Evolutionary conservation across 2,113 vertebrate species (phyloP).

Genomic region (Heptranchias perlo): DNA sequence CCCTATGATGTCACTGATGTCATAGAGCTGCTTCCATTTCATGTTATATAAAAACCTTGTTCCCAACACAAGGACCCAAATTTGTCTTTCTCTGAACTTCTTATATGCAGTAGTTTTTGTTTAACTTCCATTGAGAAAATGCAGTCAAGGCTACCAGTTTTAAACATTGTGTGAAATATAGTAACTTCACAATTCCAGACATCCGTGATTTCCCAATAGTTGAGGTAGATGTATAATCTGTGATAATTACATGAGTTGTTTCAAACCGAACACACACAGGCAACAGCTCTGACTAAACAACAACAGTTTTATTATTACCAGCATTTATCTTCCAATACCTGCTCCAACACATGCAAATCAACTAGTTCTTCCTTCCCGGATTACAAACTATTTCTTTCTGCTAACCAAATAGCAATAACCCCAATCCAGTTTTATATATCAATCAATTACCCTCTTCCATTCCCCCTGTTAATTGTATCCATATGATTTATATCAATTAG

Average conservation of each 20-base stretch:
- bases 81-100: not conserved
- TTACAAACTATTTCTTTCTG: not conserved
- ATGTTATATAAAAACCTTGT: not conserved
- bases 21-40: not conserved
- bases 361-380: not conserved
- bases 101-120: not conserved
- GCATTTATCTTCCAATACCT: not conserved
- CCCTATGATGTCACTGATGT: not conserved
- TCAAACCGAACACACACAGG: not conserved
- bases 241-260: not conserved
- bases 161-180: not conserved
- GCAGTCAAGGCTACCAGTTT: not conserved
- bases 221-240: not conserved
- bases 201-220: not conserved
- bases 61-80: not conserved
- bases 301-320: not conserved
- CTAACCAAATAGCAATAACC: not conserved
- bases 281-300: not conserved
- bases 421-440: no score
- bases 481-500: no score
- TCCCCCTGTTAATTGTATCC: no score
- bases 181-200: not conserved
- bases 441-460: no score
- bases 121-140: not conserved
- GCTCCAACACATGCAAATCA: not conserved